phyloP scores from a whole-genome alignment of 2,113 vertebrate species.

The Carassius auratus region DNA sequence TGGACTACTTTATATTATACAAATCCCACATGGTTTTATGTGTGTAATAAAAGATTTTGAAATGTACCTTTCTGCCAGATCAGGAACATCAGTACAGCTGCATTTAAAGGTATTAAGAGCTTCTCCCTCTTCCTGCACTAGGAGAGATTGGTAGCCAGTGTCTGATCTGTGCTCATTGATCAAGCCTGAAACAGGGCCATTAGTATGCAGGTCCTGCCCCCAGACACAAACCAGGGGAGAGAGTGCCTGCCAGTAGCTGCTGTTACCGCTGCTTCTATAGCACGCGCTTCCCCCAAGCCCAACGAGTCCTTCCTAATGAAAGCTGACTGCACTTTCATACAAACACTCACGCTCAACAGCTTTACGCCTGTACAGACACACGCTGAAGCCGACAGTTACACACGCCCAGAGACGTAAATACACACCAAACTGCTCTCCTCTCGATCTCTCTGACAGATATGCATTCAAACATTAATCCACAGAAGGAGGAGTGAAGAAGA shows the following conservation, averaged over 20 bases:
- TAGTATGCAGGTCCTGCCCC: constrained; percentile 51
- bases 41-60: background rate
- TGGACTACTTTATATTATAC: background rate
- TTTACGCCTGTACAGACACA: constrained; percentile 32
- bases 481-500: constrained; percentile 8
- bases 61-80: background rate
- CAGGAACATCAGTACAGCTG: background rate
- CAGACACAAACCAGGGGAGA: constrained; percentile 37
- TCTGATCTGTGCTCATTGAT: constrained; percentile 51
- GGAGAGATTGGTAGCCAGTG: constrained; percentile 26
- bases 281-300: background rate
- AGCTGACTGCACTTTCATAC: constrained; percentile 28
- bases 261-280: constrained; percentile 9
- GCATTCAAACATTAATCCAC: constrained; percentile 25
- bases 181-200: constrained; percentile 49
- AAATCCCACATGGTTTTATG: background rate
- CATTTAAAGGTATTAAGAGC: constrained; percentile 15
- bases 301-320: constrained; percentile 53
- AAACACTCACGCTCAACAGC: constrained; percentile 27
- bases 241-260: constrained; percentile 15
- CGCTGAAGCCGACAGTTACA: constrained; percentile 8
- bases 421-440: constrained; percentile 37
- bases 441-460: constrained; percentile 16
- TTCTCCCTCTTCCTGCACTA: background rate
- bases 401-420: constrained; percentile 31